Evolutionary conservation across 2,888 invertebrate genomes (phyloP).

Genomic region (Scaptomyza cyrtandrae): DNA sequence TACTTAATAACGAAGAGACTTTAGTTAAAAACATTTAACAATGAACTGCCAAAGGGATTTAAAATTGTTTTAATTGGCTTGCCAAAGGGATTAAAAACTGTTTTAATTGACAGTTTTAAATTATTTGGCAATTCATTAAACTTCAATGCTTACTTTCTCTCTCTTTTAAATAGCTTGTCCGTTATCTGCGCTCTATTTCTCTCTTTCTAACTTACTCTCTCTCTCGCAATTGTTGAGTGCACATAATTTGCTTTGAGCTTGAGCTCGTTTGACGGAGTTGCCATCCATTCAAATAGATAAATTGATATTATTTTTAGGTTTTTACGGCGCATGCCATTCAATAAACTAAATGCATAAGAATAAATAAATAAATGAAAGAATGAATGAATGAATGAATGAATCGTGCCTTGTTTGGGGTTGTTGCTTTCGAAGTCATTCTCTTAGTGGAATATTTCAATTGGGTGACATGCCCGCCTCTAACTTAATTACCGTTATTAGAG

Average conservation of each 20-base stretch:
- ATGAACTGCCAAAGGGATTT: no score
- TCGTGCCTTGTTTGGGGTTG: conserved; percentile 2
- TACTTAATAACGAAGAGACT: neutral
- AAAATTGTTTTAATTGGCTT: neutral
- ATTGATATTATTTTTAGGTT: conserved; percentile 18
- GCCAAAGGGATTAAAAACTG: neutral
- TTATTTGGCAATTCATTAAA: neutral
- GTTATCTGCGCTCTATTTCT: neutral
- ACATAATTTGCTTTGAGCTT: neutral
- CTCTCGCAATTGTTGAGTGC: neutral
- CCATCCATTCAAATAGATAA: conserved; percentile 5
- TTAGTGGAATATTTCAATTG: conserved; percentile 33
- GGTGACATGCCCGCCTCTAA: conserved; percentile 50
- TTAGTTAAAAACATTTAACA: neutral
- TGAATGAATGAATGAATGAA: conserved; percentile 2
- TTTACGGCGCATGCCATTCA: conserved; percentile 30
- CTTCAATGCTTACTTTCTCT: neutral
- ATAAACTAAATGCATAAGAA: neutral
- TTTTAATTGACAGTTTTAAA: neutral
- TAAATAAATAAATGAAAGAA: neutral
- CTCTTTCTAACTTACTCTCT: neutral
- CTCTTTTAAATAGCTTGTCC: neutral
- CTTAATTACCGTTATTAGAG: conserved; percentile 68
- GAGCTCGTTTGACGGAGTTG: conserved; percentile 1
- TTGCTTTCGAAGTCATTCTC: neutral